phyloP scores from a whole-genome alignment of 37 sponge, comb jelly and placozoan genomes.

The Cliona cf. orientalis region DNA sequence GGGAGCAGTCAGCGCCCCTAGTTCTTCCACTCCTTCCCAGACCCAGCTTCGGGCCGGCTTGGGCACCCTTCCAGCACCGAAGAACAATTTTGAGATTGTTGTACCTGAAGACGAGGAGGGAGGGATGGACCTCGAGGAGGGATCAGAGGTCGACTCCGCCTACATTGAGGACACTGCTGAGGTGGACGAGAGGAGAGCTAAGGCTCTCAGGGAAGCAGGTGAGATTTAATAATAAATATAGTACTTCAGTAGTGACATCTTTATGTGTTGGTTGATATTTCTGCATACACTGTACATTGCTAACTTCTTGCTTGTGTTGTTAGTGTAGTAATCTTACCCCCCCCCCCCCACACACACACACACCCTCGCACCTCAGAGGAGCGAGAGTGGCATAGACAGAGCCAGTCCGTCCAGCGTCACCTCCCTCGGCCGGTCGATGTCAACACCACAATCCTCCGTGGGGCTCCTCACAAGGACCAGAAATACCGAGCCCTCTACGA shows the following conservation, averaged over 20 bases:
- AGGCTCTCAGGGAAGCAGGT: slow-evolving; percentile 56
- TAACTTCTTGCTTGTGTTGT: too few relatives aligned
- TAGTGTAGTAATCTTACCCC: too few relatives aligned
- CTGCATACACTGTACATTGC: too few relatives aligned
- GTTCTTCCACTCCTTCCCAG: slow-evolving; percentile 55
- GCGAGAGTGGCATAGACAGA: slow-evolving; percentile 61
- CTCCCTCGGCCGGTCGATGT: slow-evolving; percentile 90
- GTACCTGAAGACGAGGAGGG: slow-evolving; percentile 80
- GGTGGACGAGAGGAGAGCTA: slow-evolving; percentile 65
- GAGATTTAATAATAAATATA: too few relatives aligned
- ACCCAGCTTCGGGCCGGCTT: slow-evolving; percentile 74
- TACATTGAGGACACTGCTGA: slow-evolving; percentile 75
- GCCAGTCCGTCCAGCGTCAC: slow-evolving; percentile 84
- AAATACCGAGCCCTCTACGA: slow-evolving; percentile 74
- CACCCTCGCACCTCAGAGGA: slow-evolving; percentile 82
- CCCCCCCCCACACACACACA: too few relatives aligned
- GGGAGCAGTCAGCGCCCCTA: slow-evolving; percentile 1
- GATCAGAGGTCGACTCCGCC: slow-evolving; percentile 1
- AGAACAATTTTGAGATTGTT: slow-evolving; percentile 97
- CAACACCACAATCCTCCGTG: slow-evolving; percentile 79
- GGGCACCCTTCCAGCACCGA: slow-evolving; percentile 87
- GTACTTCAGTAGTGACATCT: too few relatives aligned
- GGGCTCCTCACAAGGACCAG: slow-evolving; percentile 79
- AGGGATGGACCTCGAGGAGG: slow-evolving; percentile 29
- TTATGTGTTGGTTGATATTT: too few relatives aligned